Percentiles rank a stretch among this genome's conserved stretches.
Evolutionary conservation across 2,888 invertebrate species (phyloP).

Genomic region (Pteria penguin): DNA sequence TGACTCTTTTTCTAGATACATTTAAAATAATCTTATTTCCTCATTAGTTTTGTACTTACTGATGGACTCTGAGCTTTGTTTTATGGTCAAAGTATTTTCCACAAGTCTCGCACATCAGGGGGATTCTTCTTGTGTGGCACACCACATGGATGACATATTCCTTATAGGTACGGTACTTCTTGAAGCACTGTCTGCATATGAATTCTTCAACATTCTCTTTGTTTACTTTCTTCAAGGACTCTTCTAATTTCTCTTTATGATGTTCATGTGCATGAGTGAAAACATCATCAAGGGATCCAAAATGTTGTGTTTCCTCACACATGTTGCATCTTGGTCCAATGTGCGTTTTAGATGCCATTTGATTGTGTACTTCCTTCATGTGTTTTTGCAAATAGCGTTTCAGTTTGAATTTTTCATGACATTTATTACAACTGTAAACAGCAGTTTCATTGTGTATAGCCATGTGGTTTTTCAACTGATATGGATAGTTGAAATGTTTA

Average conservation of each 20-base stretch:
- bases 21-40: no score
- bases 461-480: neutral
- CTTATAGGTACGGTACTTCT: neutral
- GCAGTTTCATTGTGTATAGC: neutral
- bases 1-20: no score
- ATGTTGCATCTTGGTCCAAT: neutral
- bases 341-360: neutral
- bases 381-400: neutral
- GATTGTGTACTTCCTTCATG: neutral
- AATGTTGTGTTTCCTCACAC: neutral
- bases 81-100: neutral
- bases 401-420: neutral
- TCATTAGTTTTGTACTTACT: no score
- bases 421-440: neutral
- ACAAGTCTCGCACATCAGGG: neutral
- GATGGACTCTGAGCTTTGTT: neutral
- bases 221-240: neutral
- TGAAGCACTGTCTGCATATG: neutral
- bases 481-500: neutral
- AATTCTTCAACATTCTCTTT: neutral
- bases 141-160: neutral
- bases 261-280: neutral
- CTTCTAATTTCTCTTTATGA: neutral
- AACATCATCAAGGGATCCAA: neutral
- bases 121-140: neutral